Base-by-base conservation (phyloP, 2,888 invertebrate species). In the Lochmaea crataegi region DNA sequence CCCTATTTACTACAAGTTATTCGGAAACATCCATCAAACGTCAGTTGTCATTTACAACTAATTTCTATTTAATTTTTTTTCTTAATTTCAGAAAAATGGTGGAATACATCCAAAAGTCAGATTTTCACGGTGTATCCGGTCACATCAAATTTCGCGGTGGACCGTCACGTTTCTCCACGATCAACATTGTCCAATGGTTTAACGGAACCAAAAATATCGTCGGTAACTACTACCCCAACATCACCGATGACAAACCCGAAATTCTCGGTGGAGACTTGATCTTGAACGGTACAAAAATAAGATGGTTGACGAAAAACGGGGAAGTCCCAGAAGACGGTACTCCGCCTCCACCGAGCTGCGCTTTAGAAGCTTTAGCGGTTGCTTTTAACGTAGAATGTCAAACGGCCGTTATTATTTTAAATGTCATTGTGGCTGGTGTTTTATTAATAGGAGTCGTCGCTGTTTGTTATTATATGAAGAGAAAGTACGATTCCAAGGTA, bases 71-170 rank as follows among this genome's bases (percentile, higher is more conserved):
- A 42, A 41, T 64, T 61, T 67, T 67, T n/a, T 69, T 11, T 68
- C 16, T n/a, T 16, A 16, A 16, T 75, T 87, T 68, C 81, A 91
- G 91, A 75, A 88, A 89, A 72, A 88, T 93, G 63, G 90, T 91
- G 2, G 87, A 90, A 16, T 86, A 92, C 14, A 89, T 94, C 48
- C 89, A 90, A 78, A 86, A 89, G 74, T 92, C 92, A 0, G 90
- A 93, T 81, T 94, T 94, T 83, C 84, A 89, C 65, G 95, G 95
- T 3, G 92, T 94, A 0, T 93, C 94, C 0, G 94, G 94, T 0
- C 87, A 89, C 72, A 92, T 94, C 6, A 89, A 90, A 77, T 94
- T 94, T 83, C 86, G 89, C 0, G 90, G 91, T 1, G 93, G 93
- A 0, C 91, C 93, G 1, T 92, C 94, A 4, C 87, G 94, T 48